Evolutionary conservation across 2,797 vertebrate species (phyloP).

Genomic region (Kryptopterus vitreolus): DNA sequence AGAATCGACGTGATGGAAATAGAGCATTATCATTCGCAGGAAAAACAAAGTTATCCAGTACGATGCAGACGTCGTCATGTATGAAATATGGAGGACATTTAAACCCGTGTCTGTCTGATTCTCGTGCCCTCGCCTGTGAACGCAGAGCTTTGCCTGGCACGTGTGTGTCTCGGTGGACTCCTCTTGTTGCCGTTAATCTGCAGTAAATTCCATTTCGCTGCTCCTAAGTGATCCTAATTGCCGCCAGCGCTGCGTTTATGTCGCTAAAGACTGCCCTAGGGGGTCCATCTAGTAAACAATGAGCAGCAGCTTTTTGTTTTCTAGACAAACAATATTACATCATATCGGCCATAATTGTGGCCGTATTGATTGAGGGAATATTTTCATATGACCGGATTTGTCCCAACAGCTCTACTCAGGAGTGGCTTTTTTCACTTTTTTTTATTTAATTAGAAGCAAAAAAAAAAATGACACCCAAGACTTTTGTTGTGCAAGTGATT

Average conservation of each 20-base stretch:
- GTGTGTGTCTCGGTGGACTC: conserved; percentile 27
- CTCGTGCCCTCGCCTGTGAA: neutral
- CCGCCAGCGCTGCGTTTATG: conserved; percentile 48
- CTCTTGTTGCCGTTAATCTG: conserved; percentile 53
- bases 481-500: neutral
- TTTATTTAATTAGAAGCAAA: neutral
- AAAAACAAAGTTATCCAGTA: neutral
- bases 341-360: conserved; percentile 31
- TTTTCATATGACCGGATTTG: neutral
- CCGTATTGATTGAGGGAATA: neutral
- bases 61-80: neutral
- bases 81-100: neutral
- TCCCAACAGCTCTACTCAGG: neutral
- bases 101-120: neutral
- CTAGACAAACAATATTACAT: conserved; percentile 36
- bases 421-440: neutral
- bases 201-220: conserved; percentile 57
- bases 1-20: neutral
- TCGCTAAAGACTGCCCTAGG: conserved; percentile 44
- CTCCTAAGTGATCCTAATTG: conserved; percentile 62
- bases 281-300: conserved; percentile 49
- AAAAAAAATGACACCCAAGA: neutral
- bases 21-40: neutral
- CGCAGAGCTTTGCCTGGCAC: conserved; percentile 15
- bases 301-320: conserved; percentile 40